Evolutionary conservation across 30 jellyfish, hydroid and myxozoan species (phyloP).

Genomic region (Aurelia aurita): DNA sequence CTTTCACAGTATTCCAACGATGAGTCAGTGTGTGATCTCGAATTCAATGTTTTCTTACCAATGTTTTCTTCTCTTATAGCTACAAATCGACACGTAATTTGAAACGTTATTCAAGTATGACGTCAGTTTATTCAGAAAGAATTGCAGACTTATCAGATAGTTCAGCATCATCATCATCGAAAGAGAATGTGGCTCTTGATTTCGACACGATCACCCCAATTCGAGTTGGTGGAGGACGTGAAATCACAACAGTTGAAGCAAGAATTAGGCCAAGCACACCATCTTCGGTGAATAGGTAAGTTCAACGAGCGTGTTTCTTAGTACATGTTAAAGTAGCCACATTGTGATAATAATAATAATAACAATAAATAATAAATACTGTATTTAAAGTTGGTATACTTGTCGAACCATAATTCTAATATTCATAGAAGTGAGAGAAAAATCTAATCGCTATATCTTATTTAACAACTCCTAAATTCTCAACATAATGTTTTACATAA

Average conservation of each 20-base stretch:
- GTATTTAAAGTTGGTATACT: no score
- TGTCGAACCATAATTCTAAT: no score
- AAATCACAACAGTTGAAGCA: conserved; percentile 57
- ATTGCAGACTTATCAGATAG: conserved; percentile 59
- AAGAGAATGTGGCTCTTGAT: conserved; percentile 61
- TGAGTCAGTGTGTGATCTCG: no score
- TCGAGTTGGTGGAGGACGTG: conserved; percentile 47
- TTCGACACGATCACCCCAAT: conserved; percentile 49
- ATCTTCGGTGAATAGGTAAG: conserved; percentile 22
- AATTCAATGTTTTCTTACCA: no score
- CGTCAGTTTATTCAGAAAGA: conserved; percentile 90
- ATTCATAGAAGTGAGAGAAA: no score
- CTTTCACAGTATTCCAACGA: no score
- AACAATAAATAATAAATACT: no score
- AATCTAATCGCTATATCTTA: no score
- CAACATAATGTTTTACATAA: no score
- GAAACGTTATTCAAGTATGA: conserved; percentile 99
- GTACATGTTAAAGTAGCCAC: no score
- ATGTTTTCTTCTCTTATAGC: conserved; percentile 38
- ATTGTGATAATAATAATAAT: no score
- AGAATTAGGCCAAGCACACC: conserved; percentile 37
- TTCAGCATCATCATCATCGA: conserved; percentile 52
- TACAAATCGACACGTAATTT: conserved; percentile 91
- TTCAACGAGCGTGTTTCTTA: background rate
- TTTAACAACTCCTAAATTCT: no score